These are phyloP conservation scores for Ceyx melanurus DNA, from an alignment of 2,113 vertebrate genomes.

Conservation along the genomic window DNA sequence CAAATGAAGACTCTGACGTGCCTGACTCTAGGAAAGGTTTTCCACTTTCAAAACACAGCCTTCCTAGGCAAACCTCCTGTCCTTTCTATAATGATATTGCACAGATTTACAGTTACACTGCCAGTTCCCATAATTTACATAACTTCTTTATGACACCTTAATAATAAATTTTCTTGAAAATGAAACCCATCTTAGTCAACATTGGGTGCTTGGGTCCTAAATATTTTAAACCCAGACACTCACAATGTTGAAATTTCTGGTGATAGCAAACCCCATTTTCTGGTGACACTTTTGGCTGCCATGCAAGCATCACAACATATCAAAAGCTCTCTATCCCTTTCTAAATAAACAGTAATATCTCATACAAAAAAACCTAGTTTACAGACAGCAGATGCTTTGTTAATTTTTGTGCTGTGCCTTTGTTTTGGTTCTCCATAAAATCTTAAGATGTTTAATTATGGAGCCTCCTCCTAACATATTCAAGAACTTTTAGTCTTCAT, in stretches of 20 bases:
- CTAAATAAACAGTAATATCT: not conserved
- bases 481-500: not conserved
- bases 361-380: rapidly evolving
- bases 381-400: not conserved
- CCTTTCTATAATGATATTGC: not conserved
- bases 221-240: not conserved
- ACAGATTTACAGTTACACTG: not conserved
- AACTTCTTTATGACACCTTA: not conserved
- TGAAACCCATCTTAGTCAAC: not conserved
- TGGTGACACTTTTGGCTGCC: not conserved
- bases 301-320: not conserved
- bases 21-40: not conserved
- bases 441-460: not conserved
- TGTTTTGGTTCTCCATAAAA: not conserved
- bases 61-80: not conserved
- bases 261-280: not conserved
- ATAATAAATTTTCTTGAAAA: not conserved
- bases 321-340: not conserved
- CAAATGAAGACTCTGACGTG: not conserved
- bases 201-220: not conserved
- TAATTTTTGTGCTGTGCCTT: not conserved
- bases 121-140: not conserved
- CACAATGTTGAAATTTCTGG: not conserved
- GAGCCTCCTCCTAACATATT: not conserved
- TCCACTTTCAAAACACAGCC: not conserved